phyloP scores from a whole-genome alignment of 2,113 vertebrate genomes.

The Ardeotis arabs region DNA sequence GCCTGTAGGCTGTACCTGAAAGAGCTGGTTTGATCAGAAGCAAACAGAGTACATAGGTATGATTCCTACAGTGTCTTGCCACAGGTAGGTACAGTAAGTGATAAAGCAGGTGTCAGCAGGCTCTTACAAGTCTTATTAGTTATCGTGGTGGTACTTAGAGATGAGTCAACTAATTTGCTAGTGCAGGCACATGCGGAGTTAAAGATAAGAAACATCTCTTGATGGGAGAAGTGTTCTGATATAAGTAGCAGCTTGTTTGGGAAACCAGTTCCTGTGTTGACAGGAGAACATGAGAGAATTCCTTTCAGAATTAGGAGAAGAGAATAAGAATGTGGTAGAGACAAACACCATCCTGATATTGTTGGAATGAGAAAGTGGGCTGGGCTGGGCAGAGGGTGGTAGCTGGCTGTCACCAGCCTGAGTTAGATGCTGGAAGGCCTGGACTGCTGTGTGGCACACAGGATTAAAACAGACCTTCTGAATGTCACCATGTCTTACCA shows the following conservation, averaged over 20 bases:
- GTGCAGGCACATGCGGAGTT: neutral
- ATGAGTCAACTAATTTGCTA: neutral
- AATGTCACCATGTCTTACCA: accelerated
- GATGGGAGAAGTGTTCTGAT: neutral
- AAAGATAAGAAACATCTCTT: neutral
- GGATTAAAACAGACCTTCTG: neutral
- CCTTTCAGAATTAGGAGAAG: neutral
- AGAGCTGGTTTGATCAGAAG: neutral
- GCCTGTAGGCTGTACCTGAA: neutral
- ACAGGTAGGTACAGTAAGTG: neutral
- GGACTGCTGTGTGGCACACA: neutral
- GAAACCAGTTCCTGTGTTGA: neutral
- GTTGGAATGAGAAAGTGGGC: neutral
- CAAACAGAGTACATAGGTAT: neutral
- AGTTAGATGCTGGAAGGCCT: neutral
- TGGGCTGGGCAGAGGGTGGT: neutral
- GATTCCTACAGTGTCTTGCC: neutral
- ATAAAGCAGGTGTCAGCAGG: neutral
- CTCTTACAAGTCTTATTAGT: neutral
- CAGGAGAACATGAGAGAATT: neutral
- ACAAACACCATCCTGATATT: neutral
- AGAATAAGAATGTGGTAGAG: neutral
- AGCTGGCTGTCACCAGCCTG: neutral
- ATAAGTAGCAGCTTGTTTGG: neutral
- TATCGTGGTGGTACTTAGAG: neutral